These are phyloP conservation scores for Oryzias dopingdopingensis DNA, from an alignment of 2,797 vertebrate genomes.

Conservation along the genomic window DNA sequence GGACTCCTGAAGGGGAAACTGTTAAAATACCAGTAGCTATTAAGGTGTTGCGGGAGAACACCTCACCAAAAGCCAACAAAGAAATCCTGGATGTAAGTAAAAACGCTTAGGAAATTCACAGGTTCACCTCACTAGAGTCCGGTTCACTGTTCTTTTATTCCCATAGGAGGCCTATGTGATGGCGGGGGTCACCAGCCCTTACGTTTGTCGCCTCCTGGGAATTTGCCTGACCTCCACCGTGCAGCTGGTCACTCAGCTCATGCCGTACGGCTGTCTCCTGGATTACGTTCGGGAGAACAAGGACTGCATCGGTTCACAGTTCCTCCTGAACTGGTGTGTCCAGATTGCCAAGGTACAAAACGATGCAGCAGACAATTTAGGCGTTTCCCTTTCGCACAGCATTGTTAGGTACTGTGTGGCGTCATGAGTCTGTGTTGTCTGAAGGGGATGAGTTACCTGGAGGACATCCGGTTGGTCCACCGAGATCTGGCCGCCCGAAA, in stretches of 20 bases:
- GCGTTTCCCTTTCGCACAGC: not conserved
- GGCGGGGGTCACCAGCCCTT: slow-evolving; percentile 92
- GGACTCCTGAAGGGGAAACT: slow-evolving; percentile 93
- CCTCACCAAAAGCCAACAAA: slow-evolving; percentile 96
- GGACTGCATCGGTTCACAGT: slow-evolving; percentile 91
- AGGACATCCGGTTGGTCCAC: slow-evolving; percentile 93
- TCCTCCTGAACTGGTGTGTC: slow-evolving; percentile 97
- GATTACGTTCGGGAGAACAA: slow-evolving; percentile 97
- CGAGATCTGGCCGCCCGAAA: slow-evolving; percentile 94
- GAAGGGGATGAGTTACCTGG: slow-evolving; percentile 96
- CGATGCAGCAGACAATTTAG: not conserved
- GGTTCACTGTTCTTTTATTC: not conserved
- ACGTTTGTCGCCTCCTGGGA: slow-evolving; percentile 93
- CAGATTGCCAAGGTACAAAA: slow-evolving; percentile 93
- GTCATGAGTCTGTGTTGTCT: slow-evolving; percentile 10
- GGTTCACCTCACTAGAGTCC: not conserved
- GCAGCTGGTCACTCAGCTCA: slow-evolving; percentile 97
- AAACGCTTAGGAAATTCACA: not conserved
- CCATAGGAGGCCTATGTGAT: slow-evolving; percentile 95
- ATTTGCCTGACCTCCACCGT: slow-evolving; percentile 97
- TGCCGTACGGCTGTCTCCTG: slow-evolving; percentile 97
- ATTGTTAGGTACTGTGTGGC: slow-evolving; percentile 4
- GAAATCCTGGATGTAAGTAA: slow-evolving; percentile 95
- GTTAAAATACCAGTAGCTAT: slow-evolving; percentile 97
- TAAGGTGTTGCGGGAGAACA: slow-evolving; percentile 96